Conservation (phyloP, 1,140 invertebrate species). For the Macrobrachium nipponense region DNA sequence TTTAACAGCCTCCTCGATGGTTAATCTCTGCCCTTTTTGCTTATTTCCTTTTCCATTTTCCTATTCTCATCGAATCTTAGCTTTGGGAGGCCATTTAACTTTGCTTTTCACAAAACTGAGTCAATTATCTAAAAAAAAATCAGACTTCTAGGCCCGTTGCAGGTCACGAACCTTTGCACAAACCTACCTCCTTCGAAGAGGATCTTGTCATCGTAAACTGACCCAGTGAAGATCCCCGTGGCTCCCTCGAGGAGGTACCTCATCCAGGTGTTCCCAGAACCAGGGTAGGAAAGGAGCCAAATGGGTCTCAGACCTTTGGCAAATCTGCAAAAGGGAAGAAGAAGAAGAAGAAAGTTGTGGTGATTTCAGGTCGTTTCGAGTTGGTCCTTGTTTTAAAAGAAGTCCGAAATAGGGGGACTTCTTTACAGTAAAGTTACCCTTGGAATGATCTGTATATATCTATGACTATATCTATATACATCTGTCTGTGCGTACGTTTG, state of each 20-base stretch:
- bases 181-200: neutral
- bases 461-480: neutral
- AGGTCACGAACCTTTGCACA: no score
- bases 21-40: no score
- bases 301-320: slow-evolving; percentile 43
- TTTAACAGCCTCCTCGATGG: no score
- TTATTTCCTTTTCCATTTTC: no score
- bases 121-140: no score
- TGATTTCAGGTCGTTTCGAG: no score
- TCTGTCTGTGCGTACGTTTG: neutral
- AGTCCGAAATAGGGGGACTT: no score
- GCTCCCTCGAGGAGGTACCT: slow-evolving; percentile 66
- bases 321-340: neutral
- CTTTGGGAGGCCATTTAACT: no score
- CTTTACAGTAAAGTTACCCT: neutral
- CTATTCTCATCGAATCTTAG: no score
- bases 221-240: slow-evolving; percentile 66
- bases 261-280: slow-evolving; percentile 67
- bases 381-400: no score
- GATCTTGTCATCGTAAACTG: slow-evolving; percentile 65
- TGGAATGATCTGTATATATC: neutral
- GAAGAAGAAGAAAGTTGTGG: no score
- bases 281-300: slow-evolving; percentile 66
- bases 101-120: no score
- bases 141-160: neutral